Evolutionary conservation across 2,113 vertebrate species (phyloP).

Genomic region (Myodes glareolus): DNA sequence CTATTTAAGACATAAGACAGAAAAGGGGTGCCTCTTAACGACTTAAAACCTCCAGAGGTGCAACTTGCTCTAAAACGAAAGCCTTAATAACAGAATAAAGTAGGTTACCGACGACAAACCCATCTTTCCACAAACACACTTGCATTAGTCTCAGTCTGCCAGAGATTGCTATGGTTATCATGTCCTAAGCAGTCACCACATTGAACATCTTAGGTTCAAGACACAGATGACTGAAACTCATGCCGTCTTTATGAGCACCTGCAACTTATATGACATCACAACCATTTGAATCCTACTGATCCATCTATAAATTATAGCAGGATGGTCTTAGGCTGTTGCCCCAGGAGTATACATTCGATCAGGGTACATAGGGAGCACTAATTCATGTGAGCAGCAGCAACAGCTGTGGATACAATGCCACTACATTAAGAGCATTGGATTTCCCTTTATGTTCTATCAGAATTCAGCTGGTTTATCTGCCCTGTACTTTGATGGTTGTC

Average conservation of each 20-base stretch:
- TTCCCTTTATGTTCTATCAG: conserved; percentile 77
- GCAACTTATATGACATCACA: conserved; percentile 77
- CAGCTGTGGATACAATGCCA: conserved; percentile 87
- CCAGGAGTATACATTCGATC: conserved; percentile 82
- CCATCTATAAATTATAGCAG: conserved; percentile 85
- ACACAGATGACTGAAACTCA: conserved; percentile 43
- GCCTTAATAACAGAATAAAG: background rate
- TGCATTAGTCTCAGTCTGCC: background rate
- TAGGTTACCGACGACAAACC: background rate
- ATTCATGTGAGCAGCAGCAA: conserved; percentile 80
- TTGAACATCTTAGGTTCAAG: conserved; percentile 41
- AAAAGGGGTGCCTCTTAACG: background rate
- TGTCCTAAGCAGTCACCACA: background rate
- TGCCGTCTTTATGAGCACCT: conserved; percentile 82
- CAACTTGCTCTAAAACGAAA: background rate
- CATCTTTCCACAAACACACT: no score
- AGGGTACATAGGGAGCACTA: conserved; percentile 81
- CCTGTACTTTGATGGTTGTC: conserved; percentile 74
- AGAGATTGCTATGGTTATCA: background rate
- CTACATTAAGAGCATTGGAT: conserved; percentile 81
- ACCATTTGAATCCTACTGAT: conserved; percentile 82
- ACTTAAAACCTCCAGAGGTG: background rate
- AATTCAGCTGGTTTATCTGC: conserved; percentile 77
- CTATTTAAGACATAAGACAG: background rate
- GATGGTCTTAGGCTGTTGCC: conserved; percentile 74